Evolutionary conservation across 2,797 vertebrate genomes (phyloP).

Genomic region (Glossophaga mutica): DNA sequence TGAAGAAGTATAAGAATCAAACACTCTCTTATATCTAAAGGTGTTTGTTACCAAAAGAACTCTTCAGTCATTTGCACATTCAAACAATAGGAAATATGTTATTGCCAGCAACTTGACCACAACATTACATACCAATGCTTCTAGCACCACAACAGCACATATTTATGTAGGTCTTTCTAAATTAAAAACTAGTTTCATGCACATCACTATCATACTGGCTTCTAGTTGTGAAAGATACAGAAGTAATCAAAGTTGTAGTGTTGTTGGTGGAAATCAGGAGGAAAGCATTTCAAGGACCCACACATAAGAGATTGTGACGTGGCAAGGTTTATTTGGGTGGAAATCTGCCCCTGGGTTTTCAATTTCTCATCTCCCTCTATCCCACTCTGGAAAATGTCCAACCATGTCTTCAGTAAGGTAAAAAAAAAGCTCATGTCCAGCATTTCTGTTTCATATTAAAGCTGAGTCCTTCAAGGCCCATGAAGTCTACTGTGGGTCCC

Average conservation of each 20-base stretch:
- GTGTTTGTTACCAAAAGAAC: not conserved
- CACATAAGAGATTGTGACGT: not conserved
- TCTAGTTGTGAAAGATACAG: not conserved
- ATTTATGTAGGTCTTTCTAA: not conserved
- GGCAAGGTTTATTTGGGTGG: not conserved
- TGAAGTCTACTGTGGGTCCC: not conserved
- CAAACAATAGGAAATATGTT: not conserved
- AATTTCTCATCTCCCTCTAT: not conserved
- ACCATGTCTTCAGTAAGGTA: not conserved
- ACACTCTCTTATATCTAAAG: not conserved
- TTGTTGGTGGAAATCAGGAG: not conserved
- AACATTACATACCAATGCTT: not conserved
- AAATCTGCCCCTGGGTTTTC: not conserved
- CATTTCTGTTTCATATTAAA: not conserved
- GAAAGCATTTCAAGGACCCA: not conserved
- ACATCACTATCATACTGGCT: not conserved
- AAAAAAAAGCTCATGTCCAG: not conserved
- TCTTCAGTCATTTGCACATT: not conserved
- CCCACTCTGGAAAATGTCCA: not conserved
- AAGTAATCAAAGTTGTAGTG: not conserved
- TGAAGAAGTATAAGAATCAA: not conserved
- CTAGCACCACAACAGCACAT: not conserved
- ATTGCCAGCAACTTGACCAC: not conserved
- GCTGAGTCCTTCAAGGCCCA: not conserved
- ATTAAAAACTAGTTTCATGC: not conserved